A percentile compares a stretch with the other conserved stretches of the same genome.
These are phyloP conservation scores for Pseudeuparius sepicola DNA, from an alignment of 2,888 invertebrate genomes.

Conservation along the genomic window DNA sequence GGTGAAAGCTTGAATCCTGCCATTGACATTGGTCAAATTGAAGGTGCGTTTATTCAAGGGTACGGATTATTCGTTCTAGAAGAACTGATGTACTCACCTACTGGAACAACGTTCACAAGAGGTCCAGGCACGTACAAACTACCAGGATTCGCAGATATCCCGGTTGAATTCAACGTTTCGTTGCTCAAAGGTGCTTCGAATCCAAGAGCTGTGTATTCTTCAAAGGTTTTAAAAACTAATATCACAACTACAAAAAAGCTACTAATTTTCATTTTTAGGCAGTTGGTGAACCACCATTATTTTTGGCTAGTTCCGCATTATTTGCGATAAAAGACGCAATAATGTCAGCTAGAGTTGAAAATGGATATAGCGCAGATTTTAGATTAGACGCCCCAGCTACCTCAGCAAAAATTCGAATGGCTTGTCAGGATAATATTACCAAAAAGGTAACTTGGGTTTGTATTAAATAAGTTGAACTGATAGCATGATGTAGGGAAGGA, in stretches of 20 bases:
- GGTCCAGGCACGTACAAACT: constrained; percentile 94
- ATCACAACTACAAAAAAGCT: no score
- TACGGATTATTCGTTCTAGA: constrained; percentile 88
- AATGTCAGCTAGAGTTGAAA: constrained; percentile 62
- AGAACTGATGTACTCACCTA: constrained; percentile 78
- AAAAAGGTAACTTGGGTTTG: constrained; percentile 57
- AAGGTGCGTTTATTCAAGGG: constrained; percentile 91
- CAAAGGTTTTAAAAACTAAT: no score
- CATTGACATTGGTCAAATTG: constrained; percentile 93
- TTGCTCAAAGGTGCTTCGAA: constrained; percentile 85
- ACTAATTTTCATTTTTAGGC: constrained; percentile 51
- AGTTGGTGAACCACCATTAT: constrained; percentile 91
- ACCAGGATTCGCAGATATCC: constrained; percentile 87
- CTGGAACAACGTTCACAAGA: constrained; percentile 68
- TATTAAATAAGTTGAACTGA: no score
- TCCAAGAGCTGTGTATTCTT: constrained; percentile 86
- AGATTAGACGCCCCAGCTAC: constrained; percentile 77
- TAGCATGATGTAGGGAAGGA: no score
- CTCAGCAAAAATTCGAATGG: constrained; percentile 78
- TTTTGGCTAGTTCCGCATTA: constrained; percentile 77
- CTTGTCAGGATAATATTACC: constrained; percentile 76
- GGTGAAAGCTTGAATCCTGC: constrained; percentile 90
- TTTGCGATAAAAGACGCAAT: constrained; percentile 89
- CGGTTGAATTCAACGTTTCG: constrained; percentile 84
- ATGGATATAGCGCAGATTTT: constrained; percentile 51